phyloP scores from a whole-genome alignment of 2,888 invertebrate species.

The Epiblema foenella region DNA sequence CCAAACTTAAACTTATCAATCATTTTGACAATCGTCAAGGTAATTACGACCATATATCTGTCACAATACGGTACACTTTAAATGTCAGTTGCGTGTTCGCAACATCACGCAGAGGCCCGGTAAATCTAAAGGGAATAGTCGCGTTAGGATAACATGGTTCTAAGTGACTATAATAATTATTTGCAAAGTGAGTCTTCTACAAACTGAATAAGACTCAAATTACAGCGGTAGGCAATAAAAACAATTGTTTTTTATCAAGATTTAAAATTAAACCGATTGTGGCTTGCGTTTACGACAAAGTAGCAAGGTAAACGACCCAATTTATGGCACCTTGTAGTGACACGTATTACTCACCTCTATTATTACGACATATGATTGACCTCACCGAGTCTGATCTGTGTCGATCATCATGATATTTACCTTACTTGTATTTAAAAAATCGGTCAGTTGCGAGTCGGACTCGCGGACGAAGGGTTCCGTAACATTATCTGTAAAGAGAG shows the following conservation, averaged over 20 bases:
- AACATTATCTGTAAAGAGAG: too few species aligned
- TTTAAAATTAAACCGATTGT: background rate
- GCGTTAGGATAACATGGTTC: background rate
- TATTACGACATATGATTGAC: too few species aligned
- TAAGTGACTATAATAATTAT: background rate
- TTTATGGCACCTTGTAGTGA: too few species aligned
- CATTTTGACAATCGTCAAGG: slow-evolving; percentile 7
- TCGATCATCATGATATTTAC: too few species aligned
- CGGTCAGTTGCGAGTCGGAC: too few species aligned
- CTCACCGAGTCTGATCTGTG: too few species aligned
- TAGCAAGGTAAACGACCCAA: background rate
- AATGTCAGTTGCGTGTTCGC: slow-evolving; percentile 3
- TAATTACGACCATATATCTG: background rate
- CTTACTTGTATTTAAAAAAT: too few species aligned
- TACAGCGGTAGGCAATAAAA: background rate
- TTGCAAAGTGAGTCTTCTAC: background rate
- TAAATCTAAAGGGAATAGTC: slow-evolving; percentile 12
- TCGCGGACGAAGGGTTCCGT: too few species aligned
- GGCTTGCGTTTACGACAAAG: background rate
- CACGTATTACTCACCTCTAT: too few species aligned
- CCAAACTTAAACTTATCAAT: background rate
- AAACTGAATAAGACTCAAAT: background rate
- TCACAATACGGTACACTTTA: background rate
- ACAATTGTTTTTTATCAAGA: background rate
- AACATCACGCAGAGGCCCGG: slow-evolving; percentile 2